phyloP scores from a whole-genome alignment of 2,888 invertebrate species.

The Leucozona laternaria region DNA sequence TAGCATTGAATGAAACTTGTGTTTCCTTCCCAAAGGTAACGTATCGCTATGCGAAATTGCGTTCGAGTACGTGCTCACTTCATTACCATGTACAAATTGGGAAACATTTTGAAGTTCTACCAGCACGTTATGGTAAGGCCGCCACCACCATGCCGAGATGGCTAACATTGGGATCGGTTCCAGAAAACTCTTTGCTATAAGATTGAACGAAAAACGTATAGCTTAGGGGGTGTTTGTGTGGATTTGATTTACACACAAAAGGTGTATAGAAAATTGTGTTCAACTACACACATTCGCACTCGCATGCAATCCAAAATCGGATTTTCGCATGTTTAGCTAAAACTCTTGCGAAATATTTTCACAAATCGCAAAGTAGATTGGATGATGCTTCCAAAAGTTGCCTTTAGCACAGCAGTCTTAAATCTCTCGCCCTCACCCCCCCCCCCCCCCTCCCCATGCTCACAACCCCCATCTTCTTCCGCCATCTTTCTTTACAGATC shows the following conservation, averaged over 20 bases:
- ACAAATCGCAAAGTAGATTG: conserved; percentile 58
- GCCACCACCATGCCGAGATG: not conserved
- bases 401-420: not conserved
- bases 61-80: conserved; percentile 73
- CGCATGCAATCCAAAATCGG: conserved; percentile 45
- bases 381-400: conserved; percentile 22
- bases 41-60: conserved; percentile 72
- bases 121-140: not conserved
- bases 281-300: conserved; percentile 24
- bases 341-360: conserved; percentile 63
- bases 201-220: conserved; percentile 20
- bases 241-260: conserved; percentile 62
- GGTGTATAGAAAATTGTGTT: conserved; percentile 51
- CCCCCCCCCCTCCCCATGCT: not conserved
- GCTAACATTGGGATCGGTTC: not conserved
- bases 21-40: conserved; percentile 39
- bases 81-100: conserved; percentile 74
- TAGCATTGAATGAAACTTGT: conserved; percentile 64
- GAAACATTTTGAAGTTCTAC: conserved; percentile 55
- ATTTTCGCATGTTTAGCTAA: conserved; percentile 71
- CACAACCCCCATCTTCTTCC: not conserved
- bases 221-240: conserved; percentile 25
- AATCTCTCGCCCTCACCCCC: too few species aligned
- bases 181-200: not conserved
- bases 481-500: not conserved